Evolutionary conservation across 1,140 invertebrate species (phyloP), one percentile per base, ranked within the genome.

Genomic region (Scylla paramamosain): DNA sequence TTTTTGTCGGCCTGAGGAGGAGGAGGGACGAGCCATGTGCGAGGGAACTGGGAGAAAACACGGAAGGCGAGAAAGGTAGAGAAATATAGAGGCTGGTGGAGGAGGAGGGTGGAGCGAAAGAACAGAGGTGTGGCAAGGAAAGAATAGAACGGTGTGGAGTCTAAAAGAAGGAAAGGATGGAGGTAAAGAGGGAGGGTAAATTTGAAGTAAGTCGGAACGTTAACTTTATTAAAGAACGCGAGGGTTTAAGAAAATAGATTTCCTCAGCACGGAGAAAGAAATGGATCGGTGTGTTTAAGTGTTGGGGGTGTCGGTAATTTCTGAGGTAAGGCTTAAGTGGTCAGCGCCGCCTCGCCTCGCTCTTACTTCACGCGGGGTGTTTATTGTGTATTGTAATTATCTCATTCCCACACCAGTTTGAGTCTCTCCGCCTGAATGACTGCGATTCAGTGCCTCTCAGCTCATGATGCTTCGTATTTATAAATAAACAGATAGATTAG

Each of bases 1-100:
- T 91, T 91, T 91, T 91, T 59, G 89, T 59, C 32, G 89, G 89
- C 89, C 12, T 28, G 48, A 10, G 89, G 45, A 48, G 88, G 88
- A 10, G 88, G 48, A 28, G 89, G 59, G 48, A n/a, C 67, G 6
- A n/a, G n/a, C 16, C 67, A 77, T 77, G 67, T 77, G 25, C 67
- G 67, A 77, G 67, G 67, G 25, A 77, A 77, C 20, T 77, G n/a
- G 67, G n/a, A 20, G 67, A 77, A 77, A 77, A n/a, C 67, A 77
- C 67, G 67, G 67, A 77, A 77, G 67, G 67, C 67, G 67, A 77
- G 52, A 59, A 77, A 77, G 16, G 48, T 45, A n/a, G 29, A 52
- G 20, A 48, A 29, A 45, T 48, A 46, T 39, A 28, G 3, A 32
- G 77, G 32, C 0, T 20, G 59, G 67, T 32, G 52, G 29, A 93